Evolutionary conservation across 2,797 vertebrate genomes (phyloP), one percentile per base, ranked within the genome.

Genomic region (Todus mexicanus): DNA sequence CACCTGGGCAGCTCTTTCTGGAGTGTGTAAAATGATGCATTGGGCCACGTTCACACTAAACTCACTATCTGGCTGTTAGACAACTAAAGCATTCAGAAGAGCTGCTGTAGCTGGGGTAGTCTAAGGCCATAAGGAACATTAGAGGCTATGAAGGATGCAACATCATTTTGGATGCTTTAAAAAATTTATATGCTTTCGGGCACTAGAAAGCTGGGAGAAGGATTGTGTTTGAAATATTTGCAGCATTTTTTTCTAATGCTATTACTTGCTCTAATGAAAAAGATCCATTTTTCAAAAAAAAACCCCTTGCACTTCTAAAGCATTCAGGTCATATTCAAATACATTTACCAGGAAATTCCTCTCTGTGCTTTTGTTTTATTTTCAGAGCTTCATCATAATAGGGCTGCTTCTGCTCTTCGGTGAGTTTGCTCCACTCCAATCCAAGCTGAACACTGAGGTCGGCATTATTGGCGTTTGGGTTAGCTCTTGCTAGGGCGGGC

Each of bases 341-440:
- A 54, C 16, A 43, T 61, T 96, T 98, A 98, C 98, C 98, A 91
- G 98, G 98, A 97, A 98, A 98, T 84, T 98, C 96, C 93, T 98
- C 97, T 70, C 93, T 97, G 96, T 99, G 98, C 64, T 97, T 97
- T 88, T 92, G 79, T 95, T 98, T 98, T 94, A 99, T 97, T 95
- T 97, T 98, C 43, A 90, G 89, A 23, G 98, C 98, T 95, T 98
- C 98, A 89, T 98, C 97, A 40, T 97, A 98, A 89, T 98, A 99
- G 1, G 98, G 98, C 91, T 94, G 97, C 96, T 98, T 98, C 96
- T 99, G 98, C 84, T 98, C 98, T 85, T 98, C 97, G 25, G 96
- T 98, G 60, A 71, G 68, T 51, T 71, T 71, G 37, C 29, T 71
- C 98, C 98, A 99, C 87, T 98, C 98, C 75, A 96, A 17, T 70